Evolutionary conservation across 1,140 invertebrate genomes (phyloP).

Genomic region (Drosophila baimaii): DNA sequence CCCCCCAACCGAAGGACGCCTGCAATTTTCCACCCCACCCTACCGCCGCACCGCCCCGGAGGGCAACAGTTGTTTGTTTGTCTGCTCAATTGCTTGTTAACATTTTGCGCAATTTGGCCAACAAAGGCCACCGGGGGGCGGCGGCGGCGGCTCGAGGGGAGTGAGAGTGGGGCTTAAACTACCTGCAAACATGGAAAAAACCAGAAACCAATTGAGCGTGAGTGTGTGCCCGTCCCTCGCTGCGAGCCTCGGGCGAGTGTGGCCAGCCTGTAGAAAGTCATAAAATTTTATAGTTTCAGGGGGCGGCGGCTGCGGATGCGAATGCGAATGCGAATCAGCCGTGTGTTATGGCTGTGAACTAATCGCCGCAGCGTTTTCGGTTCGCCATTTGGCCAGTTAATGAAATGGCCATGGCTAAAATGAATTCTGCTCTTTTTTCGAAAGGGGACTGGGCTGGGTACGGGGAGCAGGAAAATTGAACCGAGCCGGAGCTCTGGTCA

Average conservation of each 20-base stretch:
- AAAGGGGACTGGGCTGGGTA: too few species aligned
- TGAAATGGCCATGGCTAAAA: constrained; percentile 66
- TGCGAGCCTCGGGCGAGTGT: constrained; percentile 20
- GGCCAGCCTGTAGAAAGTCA: constrained; percentile 67
- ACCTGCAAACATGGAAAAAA: constrained; percentile 81
- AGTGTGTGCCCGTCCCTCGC: constrained; percentile 35
- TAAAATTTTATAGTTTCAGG: constrained; percentile 80
- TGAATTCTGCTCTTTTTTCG: constrained; percentile 20
- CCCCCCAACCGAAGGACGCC: not conserved
- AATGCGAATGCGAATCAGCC: constrained; percentile 33
- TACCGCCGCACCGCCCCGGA: too few species aligned
- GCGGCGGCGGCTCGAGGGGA: not conserved
- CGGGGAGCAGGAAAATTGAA: constrained; percentile 1
- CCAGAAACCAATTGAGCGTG: constrained; percentile 78
- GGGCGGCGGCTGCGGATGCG: constrained; percentile 23
- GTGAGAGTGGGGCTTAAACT: constrained; percentile 54
- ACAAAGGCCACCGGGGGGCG: constrained; percentile 8
- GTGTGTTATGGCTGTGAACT: constrained; percentile 81
- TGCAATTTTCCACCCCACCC: constrained; percentile 15
- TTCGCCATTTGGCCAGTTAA: constrained; percentile 67
- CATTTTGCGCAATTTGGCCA: constrained; percentile 80
- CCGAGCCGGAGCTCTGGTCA: constrained; percentile 7
- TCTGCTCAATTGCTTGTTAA: constrained; percentile 83
- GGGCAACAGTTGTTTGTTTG: constrained; percentile 77
- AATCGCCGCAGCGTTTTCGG: constrained; percentile 76